Conservation (phyloP, 2,113 vertebrate species). For the Prolemur simus region DNA sequence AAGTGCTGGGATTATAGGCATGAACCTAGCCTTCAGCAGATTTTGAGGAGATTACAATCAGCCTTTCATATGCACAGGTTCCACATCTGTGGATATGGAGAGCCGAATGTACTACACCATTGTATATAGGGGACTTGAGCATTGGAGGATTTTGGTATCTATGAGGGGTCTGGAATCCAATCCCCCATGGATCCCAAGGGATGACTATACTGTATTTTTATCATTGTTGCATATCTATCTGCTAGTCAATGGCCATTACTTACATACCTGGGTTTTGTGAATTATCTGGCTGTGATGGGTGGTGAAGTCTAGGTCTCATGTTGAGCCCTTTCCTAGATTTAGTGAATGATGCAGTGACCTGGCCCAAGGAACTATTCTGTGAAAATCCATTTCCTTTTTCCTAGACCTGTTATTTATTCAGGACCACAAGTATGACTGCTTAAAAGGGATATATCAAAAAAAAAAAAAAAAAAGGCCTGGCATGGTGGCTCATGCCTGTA, state of each 20-base stretch:
- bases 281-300: background rate
- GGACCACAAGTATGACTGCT: too few relatives aligned
- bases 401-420: background rate
- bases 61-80: too few relatives aligned
- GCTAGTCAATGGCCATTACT: background rate
- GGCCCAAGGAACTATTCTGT: background rate
- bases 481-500: too few relatives aligned
- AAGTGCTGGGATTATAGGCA: background rate
- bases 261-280: background rate
- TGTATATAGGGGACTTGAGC: background rate
- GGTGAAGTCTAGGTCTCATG: background rate
- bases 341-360: background rate
- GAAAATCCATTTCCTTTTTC: background rate
- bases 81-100: too few relatives aligned
- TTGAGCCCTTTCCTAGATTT: background rate
- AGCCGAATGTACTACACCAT: too few relatives aligned
- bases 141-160: too few relatives aligned
- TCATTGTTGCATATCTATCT: background rate
- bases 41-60: too few relatives aligned
- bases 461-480: too few relatives aligned
- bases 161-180: too few relatives aligned
- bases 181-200: too few relatives aligned
- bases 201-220: background rate
- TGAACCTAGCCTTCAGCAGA: background rate
- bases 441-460: background rate